Evolutionary conservation across 2,888 invertebrate species (phyloP).

Genomic region (Lasioglossum leucozonium): DNA sequence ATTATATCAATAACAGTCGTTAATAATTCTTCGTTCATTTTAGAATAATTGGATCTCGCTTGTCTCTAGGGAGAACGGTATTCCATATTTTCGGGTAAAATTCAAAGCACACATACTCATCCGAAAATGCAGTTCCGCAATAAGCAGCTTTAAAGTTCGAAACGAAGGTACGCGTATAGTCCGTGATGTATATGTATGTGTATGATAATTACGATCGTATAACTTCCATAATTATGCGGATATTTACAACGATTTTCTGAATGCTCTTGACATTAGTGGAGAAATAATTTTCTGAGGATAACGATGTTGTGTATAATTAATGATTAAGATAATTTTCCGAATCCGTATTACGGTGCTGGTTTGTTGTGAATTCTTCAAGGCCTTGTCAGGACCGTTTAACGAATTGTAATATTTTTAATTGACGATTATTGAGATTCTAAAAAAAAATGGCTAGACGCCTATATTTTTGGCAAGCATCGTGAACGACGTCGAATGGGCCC

Average conservation of each 20-base stretch:
- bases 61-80: no score
- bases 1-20: no score
- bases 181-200: background rate
- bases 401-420: no score
- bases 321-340: no score
- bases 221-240: background rate
- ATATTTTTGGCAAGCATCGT: background rate
- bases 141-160: background rate
- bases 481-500: background rate
- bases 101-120: background rate
- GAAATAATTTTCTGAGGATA: background rate
- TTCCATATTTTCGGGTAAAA: background rate
- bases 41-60: no score
- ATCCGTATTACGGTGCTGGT: no score
- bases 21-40: no score
- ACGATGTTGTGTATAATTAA: background rate
- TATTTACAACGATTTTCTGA: background rate
- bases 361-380: no score
- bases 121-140: background rate
- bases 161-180: background rate
- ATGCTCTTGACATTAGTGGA: background rate
- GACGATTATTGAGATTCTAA: no score
- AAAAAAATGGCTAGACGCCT: background rate
- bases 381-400: no score
- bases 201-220: background rate